Conservation (phyloP, 2,113 vertebrate genomes). For the Aepyceros melampus region DNA sequence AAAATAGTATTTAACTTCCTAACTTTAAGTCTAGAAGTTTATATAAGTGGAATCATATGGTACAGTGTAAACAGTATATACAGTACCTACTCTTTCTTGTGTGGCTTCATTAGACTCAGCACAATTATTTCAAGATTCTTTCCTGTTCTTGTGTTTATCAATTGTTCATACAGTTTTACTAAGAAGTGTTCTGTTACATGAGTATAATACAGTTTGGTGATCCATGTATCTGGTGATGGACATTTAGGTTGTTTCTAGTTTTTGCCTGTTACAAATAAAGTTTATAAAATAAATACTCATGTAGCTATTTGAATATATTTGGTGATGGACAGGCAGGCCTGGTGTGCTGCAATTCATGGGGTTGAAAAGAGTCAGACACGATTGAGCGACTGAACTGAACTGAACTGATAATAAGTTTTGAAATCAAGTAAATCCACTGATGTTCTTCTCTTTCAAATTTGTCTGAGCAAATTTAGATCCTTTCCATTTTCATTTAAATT, state of each 20-base stretch:
- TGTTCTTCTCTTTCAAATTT: not conserved
- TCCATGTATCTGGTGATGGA: not conserved
- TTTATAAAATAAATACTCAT: not conserved
- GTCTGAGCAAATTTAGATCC: not conserved
- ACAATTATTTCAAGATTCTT: not conserved
- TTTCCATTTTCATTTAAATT: not conserved
- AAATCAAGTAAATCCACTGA: not conserved
- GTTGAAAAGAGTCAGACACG: too few relatives aligned
- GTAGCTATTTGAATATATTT: not conserved
- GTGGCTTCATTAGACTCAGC: not conserved
- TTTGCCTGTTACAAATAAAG: not conserved
- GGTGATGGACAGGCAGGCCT: too few relatives aligned
- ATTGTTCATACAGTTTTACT: not conserved
- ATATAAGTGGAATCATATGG: not conserved
- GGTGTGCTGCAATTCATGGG: too few relatives aligned
- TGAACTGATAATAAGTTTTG: not conserved
- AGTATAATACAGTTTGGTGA: not conserved
- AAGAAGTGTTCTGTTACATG: not conserved
- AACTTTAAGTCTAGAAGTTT: not conserved
- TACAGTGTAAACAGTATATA: too few relatives aligned
- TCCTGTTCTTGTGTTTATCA: not conserved
- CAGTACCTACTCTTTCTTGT: not conserved
- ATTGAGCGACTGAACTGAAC: too few relatives aligned
- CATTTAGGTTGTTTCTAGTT: not conserved
- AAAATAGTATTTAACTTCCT: not conserved